Percentiles rank a stretch among this genome's conserved stretches.
Conservation (phyloP, 2,888 invertebrate genomes). For the Hirtodrosophila duncani region DNA sequence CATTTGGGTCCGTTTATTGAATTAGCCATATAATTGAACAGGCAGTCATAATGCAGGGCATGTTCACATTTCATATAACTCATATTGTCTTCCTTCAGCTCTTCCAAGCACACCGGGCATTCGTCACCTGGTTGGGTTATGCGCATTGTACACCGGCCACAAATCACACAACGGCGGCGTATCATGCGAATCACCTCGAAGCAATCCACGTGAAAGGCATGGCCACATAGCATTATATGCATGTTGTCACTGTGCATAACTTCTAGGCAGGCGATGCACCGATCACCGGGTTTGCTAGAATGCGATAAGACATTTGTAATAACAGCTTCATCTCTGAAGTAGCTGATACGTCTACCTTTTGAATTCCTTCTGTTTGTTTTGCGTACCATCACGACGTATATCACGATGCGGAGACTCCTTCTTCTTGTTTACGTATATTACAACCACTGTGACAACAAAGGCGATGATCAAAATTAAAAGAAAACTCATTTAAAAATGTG, state of each 20-base stretch:
- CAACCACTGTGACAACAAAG: too few relatives aligned
- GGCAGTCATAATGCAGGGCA: constrained; percentile 40
- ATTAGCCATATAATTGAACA: background rate
- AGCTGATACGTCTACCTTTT: too few relatives aligned
- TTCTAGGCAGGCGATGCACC: constrained; percentile 20
- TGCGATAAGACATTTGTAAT: too few relatives aligned
- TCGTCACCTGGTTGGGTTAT: constrained; percentile 26
- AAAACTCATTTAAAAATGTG: too few relatives aligned
- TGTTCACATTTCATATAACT: constrained; percentile 43
- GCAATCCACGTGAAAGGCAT: constrained; percentile 41
- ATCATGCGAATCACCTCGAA: background rate
- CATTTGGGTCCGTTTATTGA: background rate
- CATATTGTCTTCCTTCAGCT: constrained; percentile 18
- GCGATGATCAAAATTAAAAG: too few relatives aligned
- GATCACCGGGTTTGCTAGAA: constrained; percentile 37
- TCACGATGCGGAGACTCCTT: too few relatives aligned
- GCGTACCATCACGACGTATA: too few relatives aligned
- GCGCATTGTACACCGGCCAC: constrained; percentile 5
- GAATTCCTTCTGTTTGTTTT: too few relatives aligned
- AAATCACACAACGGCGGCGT: constrained; percentile 23
- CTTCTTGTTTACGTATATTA: too few relatives aligned
- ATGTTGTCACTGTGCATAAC: constrained; percentile 13
- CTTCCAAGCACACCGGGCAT: constrained; percentile 47
- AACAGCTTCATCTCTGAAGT: too few relatives aligned
- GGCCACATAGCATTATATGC: constrained; percentile 35